phyloP scores from a whole-genome alignment of 2,888 invertebrate genomes.

The Acheta domesticus region DNA sequence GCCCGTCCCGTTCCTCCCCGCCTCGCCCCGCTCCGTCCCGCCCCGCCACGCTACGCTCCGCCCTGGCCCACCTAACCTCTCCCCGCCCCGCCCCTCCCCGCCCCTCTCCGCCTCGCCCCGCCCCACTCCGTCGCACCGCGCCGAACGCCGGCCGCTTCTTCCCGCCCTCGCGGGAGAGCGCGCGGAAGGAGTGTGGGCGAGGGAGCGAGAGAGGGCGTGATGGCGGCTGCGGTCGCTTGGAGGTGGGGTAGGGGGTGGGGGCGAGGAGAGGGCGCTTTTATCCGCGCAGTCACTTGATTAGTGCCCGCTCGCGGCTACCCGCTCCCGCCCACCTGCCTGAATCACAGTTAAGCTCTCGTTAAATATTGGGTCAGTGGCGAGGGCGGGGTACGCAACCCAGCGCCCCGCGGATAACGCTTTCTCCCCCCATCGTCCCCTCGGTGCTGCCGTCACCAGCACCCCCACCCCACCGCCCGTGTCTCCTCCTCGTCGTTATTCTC shows the following conservation, averaged over 20 bases:
- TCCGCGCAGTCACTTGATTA: slow-evolving; percentile 18
- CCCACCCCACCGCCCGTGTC: too few relatives aligned
- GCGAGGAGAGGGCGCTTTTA: background rate
- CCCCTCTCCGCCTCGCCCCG: background rate
- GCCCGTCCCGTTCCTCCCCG: too few relatives aligned
- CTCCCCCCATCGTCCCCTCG: background rate
- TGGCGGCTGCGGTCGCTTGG: background rate
- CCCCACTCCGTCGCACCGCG: background rate
- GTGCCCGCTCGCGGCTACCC: background rate
- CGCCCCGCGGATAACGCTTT: background rate
- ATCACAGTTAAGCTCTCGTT: slow-evolving; percentile 18
- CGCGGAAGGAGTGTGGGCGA: too few relatives aligned
- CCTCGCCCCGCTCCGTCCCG: too few relatives aligned
- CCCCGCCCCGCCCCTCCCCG: too few relatives aligned
- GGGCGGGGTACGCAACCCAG: background rate
- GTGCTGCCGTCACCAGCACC: background rate
- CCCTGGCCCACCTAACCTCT: too few relatives aligned
- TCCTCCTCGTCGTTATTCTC: too few relatives aligned
- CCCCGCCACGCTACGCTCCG: too few relatives aligned
- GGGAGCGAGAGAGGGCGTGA: background rate
- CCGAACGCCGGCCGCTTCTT: too few relatives aligned
- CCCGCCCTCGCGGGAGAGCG: too few relatives aligned
- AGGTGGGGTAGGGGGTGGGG: background rate
- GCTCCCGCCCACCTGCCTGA: slow-evolving; percentile 2
- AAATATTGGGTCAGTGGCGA: slow-evolving; percentile 18